Evolutionary conservation across 2,888 invertebrate species (phyloP).

Genomic region (Resseliella maxima): DNA sequence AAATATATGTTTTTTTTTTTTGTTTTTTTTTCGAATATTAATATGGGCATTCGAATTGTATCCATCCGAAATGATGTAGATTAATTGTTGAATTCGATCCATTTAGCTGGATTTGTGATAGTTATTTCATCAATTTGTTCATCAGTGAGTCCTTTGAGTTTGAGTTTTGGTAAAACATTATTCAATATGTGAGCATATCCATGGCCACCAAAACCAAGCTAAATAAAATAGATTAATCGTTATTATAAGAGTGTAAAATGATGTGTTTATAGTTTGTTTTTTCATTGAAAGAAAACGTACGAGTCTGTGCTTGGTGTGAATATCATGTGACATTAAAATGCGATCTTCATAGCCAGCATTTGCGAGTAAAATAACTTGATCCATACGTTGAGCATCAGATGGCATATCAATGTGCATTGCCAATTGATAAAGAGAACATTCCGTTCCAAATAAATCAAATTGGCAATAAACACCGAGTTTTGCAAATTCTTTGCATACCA

Average conservation of each 20-base stretch:
- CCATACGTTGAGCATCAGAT: slow-evolving; percentile 80
- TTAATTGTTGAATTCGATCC: slow-evolving; percentile 69
- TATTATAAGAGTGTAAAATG: too few species aligned
- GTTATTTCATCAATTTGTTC: slow-evolving; percentile 76
- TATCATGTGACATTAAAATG: slow-evolving; percentile 82
- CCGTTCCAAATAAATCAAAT: slow-evolving; percentile 83
- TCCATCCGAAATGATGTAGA: too few species aligned
- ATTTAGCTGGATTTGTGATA: slow-evolving; percentile 76
- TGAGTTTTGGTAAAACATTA: slow-evolving; percentile 80
- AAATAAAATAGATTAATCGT: slow-evolving; percentile 60
- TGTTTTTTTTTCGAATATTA: too few species aligned
- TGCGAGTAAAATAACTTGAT: slow-evolving; percentile 72
- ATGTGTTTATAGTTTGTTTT: too few species aligned
- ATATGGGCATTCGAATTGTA: too few species aligned
- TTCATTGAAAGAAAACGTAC: slow-evolving; percentile 70
- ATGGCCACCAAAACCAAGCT: slow-evolving; percentile 84
- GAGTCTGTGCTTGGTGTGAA: slow-evolving; percentile 86
- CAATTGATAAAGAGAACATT: slow-evolving; percentile 82
- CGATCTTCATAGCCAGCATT: slow-evolving; percentile 73
- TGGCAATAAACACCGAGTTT: slow-evolving; percentile 79
- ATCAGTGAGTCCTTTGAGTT: slow-evolving; percentile 73
- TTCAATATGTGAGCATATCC: slow-evolving; percentile 82
- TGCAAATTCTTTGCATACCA: slow-evolving; percentile 80
- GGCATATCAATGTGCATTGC: slow-evolving; percentile 77
- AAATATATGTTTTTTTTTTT: neutral